These are phyloP conservation scores for Hyles euphorbiae DNA, from an alignment of 1,140 invertebrate species.

Conservation along the genomic window DNA sequence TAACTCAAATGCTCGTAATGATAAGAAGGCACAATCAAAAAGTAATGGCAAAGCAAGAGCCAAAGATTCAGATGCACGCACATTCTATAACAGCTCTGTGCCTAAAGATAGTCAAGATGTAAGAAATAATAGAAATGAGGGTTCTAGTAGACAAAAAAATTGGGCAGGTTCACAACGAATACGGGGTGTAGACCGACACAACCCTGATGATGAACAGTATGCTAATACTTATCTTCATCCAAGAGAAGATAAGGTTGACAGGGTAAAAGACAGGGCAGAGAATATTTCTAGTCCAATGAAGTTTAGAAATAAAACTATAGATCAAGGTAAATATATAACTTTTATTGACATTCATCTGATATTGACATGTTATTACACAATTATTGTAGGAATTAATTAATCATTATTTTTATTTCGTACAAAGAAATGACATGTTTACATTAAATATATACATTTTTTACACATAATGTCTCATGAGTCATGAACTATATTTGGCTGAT, in stretches of 20 bases:
- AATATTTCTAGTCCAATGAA: constrained; percentile 29
- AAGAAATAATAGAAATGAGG: constrained; percentile 46
- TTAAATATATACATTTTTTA: no score
- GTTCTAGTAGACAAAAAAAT: constrained; percentile 36
- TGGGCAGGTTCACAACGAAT: constrained; percentile 51
- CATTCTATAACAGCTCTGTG: constrained; percentile 59
- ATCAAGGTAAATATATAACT: constrained; percentile 15
- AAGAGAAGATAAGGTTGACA: constrained; percentile 39
- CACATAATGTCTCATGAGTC: no score
- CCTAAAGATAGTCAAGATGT: constrained; percentile 51
- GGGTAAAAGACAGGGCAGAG: constrained; percentile 17
- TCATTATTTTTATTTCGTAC: no score
- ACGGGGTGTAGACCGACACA: constrained; percentile 37
- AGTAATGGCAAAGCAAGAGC: constrained; percentile 48
- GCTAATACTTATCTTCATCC: constrained; percentile 49
- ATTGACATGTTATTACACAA: no score
- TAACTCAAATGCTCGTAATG: constrained; percentile 13
- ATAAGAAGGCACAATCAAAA: constrained; percentile 41
- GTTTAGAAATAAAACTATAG: constrained; percentile 21
- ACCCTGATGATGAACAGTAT: constrained; percentile 58
- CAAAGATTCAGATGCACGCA: constrained; percentile 49
- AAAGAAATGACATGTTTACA: no score
- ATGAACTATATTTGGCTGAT: no score
- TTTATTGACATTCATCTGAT: no score
- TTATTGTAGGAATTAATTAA: no score